Base-by-base conservation (phyloP, 2,888 invertebrate species). In the Tanaodytes sp. region DNA sequence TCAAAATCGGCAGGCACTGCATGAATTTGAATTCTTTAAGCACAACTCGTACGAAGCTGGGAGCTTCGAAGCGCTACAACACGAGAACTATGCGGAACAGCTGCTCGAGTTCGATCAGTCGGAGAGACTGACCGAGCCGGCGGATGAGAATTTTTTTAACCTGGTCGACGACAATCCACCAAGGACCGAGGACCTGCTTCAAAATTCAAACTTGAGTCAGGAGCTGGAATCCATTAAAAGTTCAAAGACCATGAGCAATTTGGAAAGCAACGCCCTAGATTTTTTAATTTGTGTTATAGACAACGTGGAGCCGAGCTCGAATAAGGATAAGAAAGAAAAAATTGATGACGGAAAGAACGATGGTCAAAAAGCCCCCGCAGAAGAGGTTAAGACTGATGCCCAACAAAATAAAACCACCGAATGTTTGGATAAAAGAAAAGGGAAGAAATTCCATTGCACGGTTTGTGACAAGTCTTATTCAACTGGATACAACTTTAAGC, bases 391-490 rank as follows among this genome's bases (percentile, higher is more conserved):
- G 11, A 11, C 14, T 2, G 12, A 39, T 5, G 39, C 15, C 0
- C 12, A 59, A 31, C 42, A 20, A 27, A 11, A 14, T 8, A 42
- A 30, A 20, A 20, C 8, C 14, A 8, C 12, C 0, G 43, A 45
- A 12, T 1, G 19, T 15, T n/a, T 14, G 8, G 54, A 42, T 15
- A 71, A 73, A 45, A 58, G 46, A 12, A 62, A 58, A n/a, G 58
- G 33, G 18, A 68, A 73, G 42, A 82, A 77, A 48, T 84, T 78
- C 61, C 75, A 79, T 39, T 85, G 85, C 57, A 74, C 72, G 2
- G 82, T 81, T 33, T 85, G 85, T 51, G 74, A 80, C 4, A 85
- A 84, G 62, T 74, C 76, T 33, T 84, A 85, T 52, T 79, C 80
- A 0, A 82, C 80, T 1, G 78, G 79, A 12, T 80, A 82, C 20